A percentile compares a stretch with the other conserved stretches of the same genome.
Evolutionary conservation across 1,140 invertebrate species (phyloP).

Genomic region (Drosophila bocki): DNA sequence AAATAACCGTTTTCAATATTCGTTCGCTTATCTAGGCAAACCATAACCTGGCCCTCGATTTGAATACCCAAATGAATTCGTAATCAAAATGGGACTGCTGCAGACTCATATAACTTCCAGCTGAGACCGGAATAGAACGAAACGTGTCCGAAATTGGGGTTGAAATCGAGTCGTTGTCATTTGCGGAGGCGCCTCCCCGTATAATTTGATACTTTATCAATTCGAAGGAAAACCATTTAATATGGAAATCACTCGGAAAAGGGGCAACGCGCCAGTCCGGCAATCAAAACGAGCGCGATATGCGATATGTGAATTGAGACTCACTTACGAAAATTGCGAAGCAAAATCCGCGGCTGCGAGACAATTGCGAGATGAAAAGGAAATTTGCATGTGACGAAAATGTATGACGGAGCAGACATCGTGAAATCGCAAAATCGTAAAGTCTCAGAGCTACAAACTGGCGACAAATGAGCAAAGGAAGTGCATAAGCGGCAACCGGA

Average conservation of each 20-base stretch:
- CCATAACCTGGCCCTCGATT: conserved; percentile 33
- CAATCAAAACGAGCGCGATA: conserved; percentile 27
- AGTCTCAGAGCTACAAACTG: conserved; percentile 53
- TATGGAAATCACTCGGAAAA: conserved; percentile 66
- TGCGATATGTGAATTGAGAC: conserved; percentile 34
- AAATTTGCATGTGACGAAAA: conserved; percentile 47
- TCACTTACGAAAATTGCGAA: conserved; percentile 66
- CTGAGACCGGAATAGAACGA: conserved; percentile 41
- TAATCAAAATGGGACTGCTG: conserved; percentile 25
- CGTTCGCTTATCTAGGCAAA: conserved; percentile 7
- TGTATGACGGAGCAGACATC: conserved; percentile 14
- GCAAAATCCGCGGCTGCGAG: conserved; percentile 7
- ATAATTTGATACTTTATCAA: conserved; percentile 80
- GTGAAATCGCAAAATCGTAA: conserved; percentile 45
- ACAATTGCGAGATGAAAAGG: conserved; percentile 54
- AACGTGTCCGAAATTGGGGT: conserved; percentile 68
- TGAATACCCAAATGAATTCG: conserved; percentile 29
- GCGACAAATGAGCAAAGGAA: conserved; percentile 69
- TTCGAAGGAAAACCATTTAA: conserved; percentile 69
- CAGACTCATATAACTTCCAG: conserved; percentile 29
- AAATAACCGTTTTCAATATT: conserved; percentile 2
- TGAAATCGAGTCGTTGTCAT: conserved; percentile 48
- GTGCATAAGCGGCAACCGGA: conserved; percentile 71
- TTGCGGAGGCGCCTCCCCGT: conserved; percentile 36
- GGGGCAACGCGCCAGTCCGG: conserved; percentile 23